Evolutionary conservation across 2,113 vertebrate genomes (phyloP).

Genomic region (Galbula dea): DNA sequence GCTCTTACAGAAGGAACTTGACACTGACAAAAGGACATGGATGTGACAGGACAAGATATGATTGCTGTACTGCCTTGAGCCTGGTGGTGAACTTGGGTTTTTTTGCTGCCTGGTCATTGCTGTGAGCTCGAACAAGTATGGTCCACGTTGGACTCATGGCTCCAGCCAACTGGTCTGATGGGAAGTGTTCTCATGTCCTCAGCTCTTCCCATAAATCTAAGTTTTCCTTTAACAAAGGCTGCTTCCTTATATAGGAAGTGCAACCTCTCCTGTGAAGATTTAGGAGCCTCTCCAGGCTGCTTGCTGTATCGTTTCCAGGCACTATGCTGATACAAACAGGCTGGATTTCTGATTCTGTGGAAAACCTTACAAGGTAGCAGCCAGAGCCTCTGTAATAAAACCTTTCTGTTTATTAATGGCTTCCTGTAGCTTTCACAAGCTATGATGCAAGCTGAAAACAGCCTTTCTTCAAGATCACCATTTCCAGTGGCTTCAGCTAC

Average conservation of each 20-base stretch:
- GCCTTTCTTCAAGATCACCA: background rate
- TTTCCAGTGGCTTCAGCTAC: background rate
- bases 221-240: background rate
- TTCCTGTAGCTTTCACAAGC: conserved; percentile 7
- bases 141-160: background rate
- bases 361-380: conserved; percentile 22
- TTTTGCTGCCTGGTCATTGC: background rate
- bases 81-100: background rate
- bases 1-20: background rate
- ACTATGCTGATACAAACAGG: conserved; percentile 3
- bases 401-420: conserved; percentile 19
- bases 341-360: background rate
- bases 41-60: background rate
- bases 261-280: background rate
- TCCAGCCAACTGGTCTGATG: background rate
- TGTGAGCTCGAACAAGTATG: background rate
- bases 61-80: background rate
- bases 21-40: background rate
- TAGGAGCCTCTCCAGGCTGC: background rate
- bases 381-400: conserved; percentile 23
- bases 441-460: background rate
- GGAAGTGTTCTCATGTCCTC: conserved; percentile 5
- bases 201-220: background rate
- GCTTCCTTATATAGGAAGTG: conserved; percentile 21
- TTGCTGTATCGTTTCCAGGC: background rate